Base-by-base conservation (phyloP, 2,888 invertebrate species). In the Rhogogaster chlorosoma region DNA sequence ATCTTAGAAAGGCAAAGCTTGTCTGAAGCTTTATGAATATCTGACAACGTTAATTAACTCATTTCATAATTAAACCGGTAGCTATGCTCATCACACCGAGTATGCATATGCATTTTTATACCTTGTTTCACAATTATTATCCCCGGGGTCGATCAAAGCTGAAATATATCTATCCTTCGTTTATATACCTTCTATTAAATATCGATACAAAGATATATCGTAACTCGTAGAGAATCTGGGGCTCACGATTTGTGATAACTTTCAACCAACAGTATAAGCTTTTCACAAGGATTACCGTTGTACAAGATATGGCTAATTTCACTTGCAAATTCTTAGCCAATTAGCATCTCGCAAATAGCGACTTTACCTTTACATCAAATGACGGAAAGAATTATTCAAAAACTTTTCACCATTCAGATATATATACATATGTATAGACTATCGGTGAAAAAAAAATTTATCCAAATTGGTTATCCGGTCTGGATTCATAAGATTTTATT, bases 321-420 rank as follows among this genome's bases (percentile, higher is more conserved):
- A 78, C 78, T 78, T 78, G 78, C 78, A 53, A 78, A 53, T 78
- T 78, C 45, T 45, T n/a, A 42, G 26, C 42, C 49, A 10, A 75
- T 45, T 42, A 29, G 18, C 75, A 15, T 45, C 36, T 75, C 29
- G 42, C 45, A 75, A 75, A 75, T 45, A 75, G 45, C n/a, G n/a
- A 75, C 75, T 75, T 75, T 45, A 75, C 10, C 18, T 71, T 71
- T 71, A 70, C 36, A 15, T 70, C 36, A 15, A 32, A 29, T 70
- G 36, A 70, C 70, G 36, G 2, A 71, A 71, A 36, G 70, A 38
- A 71, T 61, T 61, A 61, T 70, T 70, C 70, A 36, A 7, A 3
- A 70, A 70, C 70, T 70, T 61, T 61, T 61, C 26, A 10, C 2
- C 22, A 61, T 61, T 26, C 12, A 12, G 26, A 61, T 61, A 32